Evolutionary conservation across 2,797 vertebrate species (phyloP), one percentile per base, ranked within the genome.

Genomic region (Semaprochilodus insignis): DNA sequence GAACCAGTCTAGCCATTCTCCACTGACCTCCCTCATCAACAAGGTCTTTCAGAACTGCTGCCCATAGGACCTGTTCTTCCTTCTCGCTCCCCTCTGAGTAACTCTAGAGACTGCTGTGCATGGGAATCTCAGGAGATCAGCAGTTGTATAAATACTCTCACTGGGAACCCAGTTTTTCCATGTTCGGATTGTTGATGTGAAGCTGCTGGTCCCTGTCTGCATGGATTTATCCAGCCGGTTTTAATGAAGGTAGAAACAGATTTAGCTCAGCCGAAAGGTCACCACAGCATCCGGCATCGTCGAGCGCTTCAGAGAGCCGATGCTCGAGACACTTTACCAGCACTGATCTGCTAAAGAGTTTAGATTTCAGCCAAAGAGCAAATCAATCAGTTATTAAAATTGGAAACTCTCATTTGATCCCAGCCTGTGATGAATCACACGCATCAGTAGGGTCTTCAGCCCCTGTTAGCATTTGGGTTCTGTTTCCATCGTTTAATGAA

Each of bases 371-470:
- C 25, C 5, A 78, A 59, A 72, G 57, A 73, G 70, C 60, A 79
- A 73, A 83, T 78, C 52, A 34, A 74, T 79, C 54, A 74, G 62
- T 40, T 69, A 75, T 62, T 66, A 75, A 83, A 75, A 69, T 40
- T 21, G 44, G 60, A 78, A 78, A 65, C 72, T 31, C n/a, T 67
- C 17, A 40, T 48, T 70, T 51, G 36, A 48, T 60, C 34, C 63
- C 36, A 51, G 59, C 44, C 44, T 63, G 27, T 74, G 75, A 87
- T 86, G 84, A 81, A 75, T 84, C 67, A 59, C 27, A 70, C 17
- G 27, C 62, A 84, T 84, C 67, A 76, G 74, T 84, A 66, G 27
- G 36, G 65, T 81, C 81, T 79, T 85, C 72, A 79, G 31, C 77
- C 54, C 67, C 62, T 83, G 62, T 74, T 80, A 77, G 77, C 69